Evolutionary conservation across 1,140 invertebrate genomes (phyloP), one percentile per base, ranked within the genome.

Genomic region (Bombus sylvicola): DNA sequence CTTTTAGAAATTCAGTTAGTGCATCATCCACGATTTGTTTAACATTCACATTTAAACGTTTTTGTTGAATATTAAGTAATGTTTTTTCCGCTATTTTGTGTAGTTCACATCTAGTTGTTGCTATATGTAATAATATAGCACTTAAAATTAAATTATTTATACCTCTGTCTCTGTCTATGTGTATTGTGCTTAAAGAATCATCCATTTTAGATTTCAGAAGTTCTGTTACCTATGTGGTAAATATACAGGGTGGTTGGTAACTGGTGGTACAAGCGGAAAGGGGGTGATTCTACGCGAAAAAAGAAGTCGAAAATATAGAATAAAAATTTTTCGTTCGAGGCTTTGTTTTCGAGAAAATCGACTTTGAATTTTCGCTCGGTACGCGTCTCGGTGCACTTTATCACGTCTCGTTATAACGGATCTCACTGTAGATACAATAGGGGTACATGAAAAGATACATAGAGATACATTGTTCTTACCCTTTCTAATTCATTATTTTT

Each of bases 121-220:
- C 96, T 25, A 97, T 92, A 13, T 95, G 95, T 22, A 98, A 94
- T 43, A 97, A 96, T 90, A 98, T 96, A 31, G 96, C 95, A 92
- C 97, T 97, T 15, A 98, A 92, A 31, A 98, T 94, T 41, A 98
- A 95, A 87, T 96, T 96, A 83, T 96, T 96, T 53, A 95, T 93
- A n/a, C 96, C 96, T 78, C 89, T 96, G 93, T 94, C 96, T 92
- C 92, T 95, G 89, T 93, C 95, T 12, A 95, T 90, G 83, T 96
- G 95, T 86, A 98, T 93, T 81, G 96, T 96, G 87, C 97, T 98
- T 31, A 96, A 88, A 71, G 97, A 97, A 75, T 96, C 95, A 89
- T 98, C 97, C 96, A 98, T 97, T 64, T 96, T 96, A 1, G 97
- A 97, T 74, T 92, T 95, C 5, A 97, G 92, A 77, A 97, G 94